Percentiles rank a stretch among this genome's conserved stretches.
These are phyloP conservation scores for Catamblyrhynchus diadema DNA, from an alignment of 2,797 vertebrate genomes.

Conservation along the genomic window DNA sequence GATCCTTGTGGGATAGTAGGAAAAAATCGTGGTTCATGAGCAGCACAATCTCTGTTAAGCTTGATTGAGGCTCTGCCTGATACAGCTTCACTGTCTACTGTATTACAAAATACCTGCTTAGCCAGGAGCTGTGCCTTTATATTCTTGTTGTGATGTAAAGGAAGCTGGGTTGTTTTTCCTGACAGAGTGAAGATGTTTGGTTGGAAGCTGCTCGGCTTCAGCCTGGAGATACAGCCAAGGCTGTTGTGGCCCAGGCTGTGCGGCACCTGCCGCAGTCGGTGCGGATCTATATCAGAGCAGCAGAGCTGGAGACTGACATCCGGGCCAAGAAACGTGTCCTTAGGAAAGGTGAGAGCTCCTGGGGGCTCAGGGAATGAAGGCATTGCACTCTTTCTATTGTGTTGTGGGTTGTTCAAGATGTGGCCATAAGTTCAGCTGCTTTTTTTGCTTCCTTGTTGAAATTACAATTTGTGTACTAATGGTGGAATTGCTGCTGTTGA, in stretches of 20 bases:
- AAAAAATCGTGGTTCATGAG: background rate
- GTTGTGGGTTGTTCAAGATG: background rate
- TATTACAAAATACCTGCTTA: background rate
- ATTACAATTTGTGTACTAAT: background rate
- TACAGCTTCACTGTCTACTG: background rate
- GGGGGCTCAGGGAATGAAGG: background rate
- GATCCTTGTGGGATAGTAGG: background rate
- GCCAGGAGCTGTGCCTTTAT: background rate
- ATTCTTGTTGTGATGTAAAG: background rate
- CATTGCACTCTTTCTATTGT: background rate
- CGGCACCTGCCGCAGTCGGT: conserved; percentile 95
- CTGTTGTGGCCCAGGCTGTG: conserved; percentile 97
- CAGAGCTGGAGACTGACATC: conserved; percentile 94
- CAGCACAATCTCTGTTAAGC: background rate
- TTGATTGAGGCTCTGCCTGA: background rate
- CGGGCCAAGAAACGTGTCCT: conserved; percentile 96
- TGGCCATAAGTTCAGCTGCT: background rate
- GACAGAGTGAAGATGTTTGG: conserved; percentile 97
- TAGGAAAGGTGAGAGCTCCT: conserved; percentile 87
- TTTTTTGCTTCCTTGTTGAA: background rate
- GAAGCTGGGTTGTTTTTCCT: background rate
- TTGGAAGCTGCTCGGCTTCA: conserved; percentile 95
- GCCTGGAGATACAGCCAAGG: conserved; percentile 96
- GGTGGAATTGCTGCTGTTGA: background rate
- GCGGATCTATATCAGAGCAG: conserved; percentile 94